phyloP scores from a whole-genome alignment of 2,113 vertebrate species.

The Siphamia tubifer region DNA sequence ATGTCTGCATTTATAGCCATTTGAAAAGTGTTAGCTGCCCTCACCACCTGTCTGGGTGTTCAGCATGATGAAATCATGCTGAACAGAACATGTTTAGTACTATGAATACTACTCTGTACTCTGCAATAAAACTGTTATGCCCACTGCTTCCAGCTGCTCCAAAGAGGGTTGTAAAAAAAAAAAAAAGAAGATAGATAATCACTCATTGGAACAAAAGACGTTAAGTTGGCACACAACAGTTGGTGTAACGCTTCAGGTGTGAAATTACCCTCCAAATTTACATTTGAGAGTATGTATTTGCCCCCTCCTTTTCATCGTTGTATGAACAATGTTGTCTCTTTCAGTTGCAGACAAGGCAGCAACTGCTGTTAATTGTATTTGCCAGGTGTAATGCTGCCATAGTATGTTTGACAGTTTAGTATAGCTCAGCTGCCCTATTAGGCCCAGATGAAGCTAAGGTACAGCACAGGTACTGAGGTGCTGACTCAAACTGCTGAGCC shows the following conservation, averaged over 20 bases:
- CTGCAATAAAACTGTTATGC: slow-evolving; percentile 18
- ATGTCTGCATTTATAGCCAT: slow-evolving; percentile 31
- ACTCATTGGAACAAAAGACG: slow-evolving; percentile 55
- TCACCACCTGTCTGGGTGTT: slow-evolving; percentile 53
- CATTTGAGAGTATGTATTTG: slow-evolving; percentile 28
- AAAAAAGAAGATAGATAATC: slow-evolving; percentile 56
- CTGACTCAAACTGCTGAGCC: slow-evolving; percentile 40
- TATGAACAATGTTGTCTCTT: slow-evolving; percentile 17
- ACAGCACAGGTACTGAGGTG: slow-evolving; percentile 12
- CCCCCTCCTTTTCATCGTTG: background rate
- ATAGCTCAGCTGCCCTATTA: slow-evolving; percentile 34
- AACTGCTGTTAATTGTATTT: background rate
- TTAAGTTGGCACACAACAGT: slow-evolving; percentile 55
- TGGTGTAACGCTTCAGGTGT: slow-evolving; percentile 67
- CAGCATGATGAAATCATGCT: slow-evolving; percentile 33
- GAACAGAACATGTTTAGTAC: slow-evolving; percentile 31
- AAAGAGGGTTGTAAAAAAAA: slow-evolving; percentile 40
- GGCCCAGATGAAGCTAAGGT: background rate
- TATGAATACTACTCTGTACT: slow-evolving; percentile 36
- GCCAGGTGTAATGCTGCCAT: background rate
- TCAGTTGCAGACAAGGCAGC: background rate
- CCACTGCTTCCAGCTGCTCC: slow-evolving; percentile 47
- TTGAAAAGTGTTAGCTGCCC: slow-evolving; percentile 47
- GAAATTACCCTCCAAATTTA: slow-evolving; percentile 62
- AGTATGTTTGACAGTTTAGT: background rate